Conservation (phyloP, 2,797 vertebrate species). For the Hybognathus amarus region DNA sequence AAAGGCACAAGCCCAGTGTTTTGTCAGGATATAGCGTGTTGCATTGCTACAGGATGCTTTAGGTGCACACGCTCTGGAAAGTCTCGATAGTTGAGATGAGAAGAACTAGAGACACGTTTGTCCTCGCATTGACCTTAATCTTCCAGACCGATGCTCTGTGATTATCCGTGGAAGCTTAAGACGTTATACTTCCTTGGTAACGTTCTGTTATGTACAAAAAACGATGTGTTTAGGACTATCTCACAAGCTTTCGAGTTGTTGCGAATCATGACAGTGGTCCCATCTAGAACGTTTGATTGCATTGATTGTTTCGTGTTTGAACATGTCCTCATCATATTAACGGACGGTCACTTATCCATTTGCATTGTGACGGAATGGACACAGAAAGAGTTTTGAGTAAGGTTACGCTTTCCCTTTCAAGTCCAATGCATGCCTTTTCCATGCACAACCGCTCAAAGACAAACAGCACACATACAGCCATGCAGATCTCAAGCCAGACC, state of each 20-base stretch:
- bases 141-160: neutral
- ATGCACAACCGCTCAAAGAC: slow-evolving; percentile 53
- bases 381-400: slow-evolving; percentile 39
- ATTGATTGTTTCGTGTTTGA: slow-evolving; percentile 15
- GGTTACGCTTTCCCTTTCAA: slow-evolving; percentile 3
- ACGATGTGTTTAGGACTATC: neutral
- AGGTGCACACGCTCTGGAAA: slow-evolving; percentile 36
- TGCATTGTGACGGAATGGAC: slow-evolving; percentile 49
- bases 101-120: slow-evolving; percentile 10
- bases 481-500: slow-evolving; percentile 40
- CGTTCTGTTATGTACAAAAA: slow-evolving; percentile 40
- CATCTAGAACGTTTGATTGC: slow-evolving; percentile 29
- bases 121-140: slow-evolving; percentile 21
- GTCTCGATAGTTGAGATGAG: slow-evolving; percentile 21
- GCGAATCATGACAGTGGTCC: neutral
- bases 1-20: slow-evolving; percentile 44
- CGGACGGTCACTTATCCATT: slow-evolving; percentile 23
- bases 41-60: slow-evolving; percentile 42
- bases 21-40: slow-evolving; percentile 32
- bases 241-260: slow-evolving; percentile 27
- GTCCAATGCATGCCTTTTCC: slow-evolving; percentile 50
- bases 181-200: slow-evolving; percentile 6
- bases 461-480: slow-evolving; percentile 53
- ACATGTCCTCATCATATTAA: slow-evolving; percentile 3
- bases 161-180: slow-evolving; percentile 14